These are phyloP conservation scores for Athene cunicularia DNA, from an alignment of 2,113 vertebrate genomes.

Conservation along the genomic window DNA sequence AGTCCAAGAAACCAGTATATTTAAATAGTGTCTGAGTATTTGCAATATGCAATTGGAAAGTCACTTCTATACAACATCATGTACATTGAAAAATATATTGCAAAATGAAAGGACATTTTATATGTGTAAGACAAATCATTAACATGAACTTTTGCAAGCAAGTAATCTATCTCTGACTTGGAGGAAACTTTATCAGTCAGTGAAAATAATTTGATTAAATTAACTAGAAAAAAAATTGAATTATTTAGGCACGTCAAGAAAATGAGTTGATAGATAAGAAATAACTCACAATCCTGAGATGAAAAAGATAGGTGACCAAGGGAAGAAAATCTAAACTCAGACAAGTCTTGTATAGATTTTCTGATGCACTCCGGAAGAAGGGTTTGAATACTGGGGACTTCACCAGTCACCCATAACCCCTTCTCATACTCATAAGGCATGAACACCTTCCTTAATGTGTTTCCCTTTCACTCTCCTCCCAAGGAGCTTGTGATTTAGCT, in stretches of 20 bases:
- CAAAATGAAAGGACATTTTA: background rate
- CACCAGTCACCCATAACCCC: background rate
- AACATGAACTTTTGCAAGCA: background rate
- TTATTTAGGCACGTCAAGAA: background rate
- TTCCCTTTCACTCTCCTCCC: background rate
- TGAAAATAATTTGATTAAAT: background rate
- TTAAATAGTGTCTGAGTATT: background rate
- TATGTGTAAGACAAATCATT: background rate
- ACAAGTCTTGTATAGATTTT: background rate
- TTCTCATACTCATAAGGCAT: background rate
- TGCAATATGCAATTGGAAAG: background rate
- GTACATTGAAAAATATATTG: background rate
- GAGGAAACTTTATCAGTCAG: background rate
- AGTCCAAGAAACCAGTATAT: background rate
- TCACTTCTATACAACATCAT: background rate
- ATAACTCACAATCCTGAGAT: background rate
- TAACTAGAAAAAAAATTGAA: background rate
- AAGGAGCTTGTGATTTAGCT: background rate
- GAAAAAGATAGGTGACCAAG: background rate
- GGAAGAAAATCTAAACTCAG: background rate
- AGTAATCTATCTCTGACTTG: background rate
- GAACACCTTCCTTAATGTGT: rapidly evolving
- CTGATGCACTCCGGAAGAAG: background rate
- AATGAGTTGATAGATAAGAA: background rate
- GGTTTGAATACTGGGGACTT: background rate